Conservation (phyloP, 2,888 invertebrate genomes). For the Aradus depressus region DNA sequence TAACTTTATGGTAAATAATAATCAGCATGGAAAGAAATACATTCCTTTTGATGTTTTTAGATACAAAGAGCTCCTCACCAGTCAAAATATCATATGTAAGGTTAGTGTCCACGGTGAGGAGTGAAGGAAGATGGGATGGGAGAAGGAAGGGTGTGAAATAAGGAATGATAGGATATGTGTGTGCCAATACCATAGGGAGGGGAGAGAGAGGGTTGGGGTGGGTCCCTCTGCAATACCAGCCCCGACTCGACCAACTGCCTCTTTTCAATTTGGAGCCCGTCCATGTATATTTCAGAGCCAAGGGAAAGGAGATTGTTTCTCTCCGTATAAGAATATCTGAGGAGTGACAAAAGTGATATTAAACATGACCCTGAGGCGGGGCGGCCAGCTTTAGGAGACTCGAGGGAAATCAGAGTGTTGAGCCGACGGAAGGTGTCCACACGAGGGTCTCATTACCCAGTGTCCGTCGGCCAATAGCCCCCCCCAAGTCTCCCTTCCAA, state of each 20-base stretch:
- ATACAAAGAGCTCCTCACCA: too few species aligned
- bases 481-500: conserved; percentile 1
- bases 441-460: conserved; percentile 5
- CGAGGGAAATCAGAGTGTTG: conserved; percentile 31
- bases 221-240: too few species aligned
- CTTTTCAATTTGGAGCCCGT: conserved; percentile 24
- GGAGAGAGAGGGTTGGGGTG: not conserved
- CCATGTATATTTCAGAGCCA: conserved; percentile 26
- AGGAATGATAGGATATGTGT: conserved; percentile 9
- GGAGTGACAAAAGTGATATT: conserved; percentile 28
- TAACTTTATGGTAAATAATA: too few species aligned
- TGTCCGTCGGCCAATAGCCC: not conserved
- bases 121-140: too few species aligned
- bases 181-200: conserved; percentile 10
- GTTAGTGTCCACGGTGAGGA: conserved; percentile 1
- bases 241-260: conserved; percentile 19
- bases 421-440: conserved; percentile 25
- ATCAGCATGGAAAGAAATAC: too few species aligned
- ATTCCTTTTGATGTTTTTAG: too few species aligned
- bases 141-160: not conserved
- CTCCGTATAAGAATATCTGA: conserved; percentile 27
- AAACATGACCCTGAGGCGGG: conserved; percentile 26
- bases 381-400: conserved; percentile 27
- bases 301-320: conserved; percentile 26
- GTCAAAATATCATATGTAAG: conserved; percentile 6